Evolutionary conservation across 2,888 invertebrate genomes (phyloP).

Genomic region (Aradus depressus): DNA sequence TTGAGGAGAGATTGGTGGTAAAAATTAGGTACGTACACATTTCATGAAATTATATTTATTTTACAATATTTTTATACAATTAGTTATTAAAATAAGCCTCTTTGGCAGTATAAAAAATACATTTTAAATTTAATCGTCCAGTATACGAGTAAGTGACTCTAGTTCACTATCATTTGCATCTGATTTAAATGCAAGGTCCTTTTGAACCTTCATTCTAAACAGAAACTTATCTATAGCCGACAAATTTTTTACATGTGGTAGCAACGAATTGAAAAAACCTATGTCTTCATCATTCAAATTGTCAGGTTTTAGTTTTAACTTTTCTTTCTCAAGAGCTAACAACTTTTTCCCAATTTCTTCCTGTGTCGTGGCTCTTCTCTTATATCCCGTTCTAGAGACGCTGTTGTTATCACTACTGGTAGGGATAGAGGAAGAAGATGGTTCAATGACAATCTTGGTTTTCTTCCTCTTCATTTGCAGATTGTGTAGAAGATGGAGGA

Average conservation of each 20-base stretch:
- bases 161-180: too few relatives aligned
- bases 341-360: background rate
- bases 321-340: background rate
- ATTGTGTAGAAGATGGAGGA: background rate
- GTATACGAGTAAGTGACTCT: too few relatives aligned
- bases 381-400: background rate
- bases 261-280: conserved; percentile 11
- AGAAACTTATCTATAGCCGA: conserved; percentile 4
- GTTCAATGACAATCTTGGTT: too few relatives aligned
- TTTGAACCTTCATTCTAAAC: conserved; percentile 13
- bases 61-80: too few relatives aligned
- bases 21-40: too few relatives aligned
- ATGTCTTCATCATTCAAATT: conserved; percentile 4
- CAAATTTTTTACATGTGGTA: conserved; percentile 9
- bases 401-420: background rate
- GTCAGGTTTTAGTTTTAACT: background rate
- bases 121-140: too few relatives aligned
- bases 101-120: too few relatives aligned
- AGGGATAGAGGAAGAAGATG: background rate
- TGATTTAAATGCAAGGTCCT: too few relatives aligned
- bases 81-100: too few relatives aligned
- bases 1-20: too few relatives aligned
- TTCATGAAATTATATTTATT: too few relatives aligned
- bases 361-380: background rate
- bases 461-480: background rate